Base-by-base conservation (phyloP, 2,888 invertebrate genomes). In the Drosophila mimica region DNA sequence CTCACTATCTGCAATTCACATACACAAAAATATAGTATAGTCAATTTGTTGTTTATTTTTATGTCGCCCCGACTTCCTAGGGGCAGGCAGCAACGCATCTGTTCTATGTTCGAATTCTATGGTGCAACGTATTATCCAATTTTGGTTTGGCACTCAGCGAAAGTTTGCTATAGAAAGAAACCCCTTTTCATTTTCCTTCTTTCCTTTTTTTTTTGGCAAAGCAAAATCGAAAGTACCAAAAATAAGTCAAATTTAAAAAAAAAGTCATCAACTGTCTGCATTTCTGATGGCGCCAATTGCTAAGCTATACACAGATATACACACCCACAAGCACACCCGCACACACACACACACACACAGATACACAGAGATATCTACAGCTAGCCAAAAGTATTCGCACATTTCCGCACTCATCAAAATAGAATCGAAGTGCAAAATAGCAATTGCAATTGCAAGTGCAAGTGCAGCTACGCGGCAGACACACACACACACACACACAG, bases 361-460 rank as follows among this genome's bases (percentile, higher is more conserved):
- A 59, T n/a, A 74, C 57, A 48, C 36, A 43, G 17, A 57, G 11
- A 40, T n/a, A 54, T 43, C 28, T 25, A 38, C 43, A 63, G 71
- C 64, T 70, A 76, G 77, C 78, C 74, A 80, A 82, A 82, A 72
- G 56, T 61, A 72, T 78, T 81, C 84, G 81, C 84, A 88, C 87
- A 81, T 86, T 88, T 88, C 87, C 87, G 87, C 87, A 88, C 82
- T 80, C 80, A 83, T 82, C 82, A 82, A 82, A 82, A 82, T 75
- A 78, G 74, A 70, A 78, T 74, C 72, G 73, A 81, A 74, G 70
- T 70, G 74, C 63, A 75, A 70, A 62, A 76, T 77, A 64, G 67
- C 64, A 72, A 66, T 68, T 74, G 79, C 76, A 75, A 53, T 56
- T 73, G 79, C 85, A 85, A 83, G 76, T 85, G 85, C 85, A 87